Base-by-base conservation (phyloP, 2,797 vertebrate genomes). In the Melanotaenia trifasciata region DNA sequence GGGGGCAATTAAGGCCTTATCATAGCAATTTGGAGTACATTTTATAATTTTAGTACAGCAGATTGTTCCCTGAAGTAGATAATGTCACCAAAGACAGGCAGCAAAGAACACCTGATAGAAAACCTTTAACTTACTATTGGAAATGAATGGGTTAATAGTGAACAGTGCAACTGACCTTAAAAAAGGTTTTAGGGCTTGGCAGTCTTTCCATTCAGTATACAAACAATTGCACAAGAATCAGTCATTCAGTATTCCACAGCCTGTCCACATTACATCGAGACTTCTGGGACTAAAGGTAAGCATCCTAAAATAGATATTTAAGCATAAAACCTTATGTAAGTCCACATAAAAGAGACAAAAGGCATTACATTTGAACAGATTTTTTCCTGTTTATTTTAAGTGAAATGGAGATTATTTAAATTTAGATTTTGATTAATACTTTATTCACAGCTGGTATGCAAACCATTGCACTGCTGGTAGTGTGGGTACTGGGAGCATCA, bases 61-160 rank as follows among this genome's bases (percentile, higher is more conserved):
- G n/a, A 54, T 3, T 54, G 24, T 54, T 1, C 11, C 12, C 22
- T 16, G 4, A 28, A 54, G 24, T 26, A 26, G 1, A 1, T 26
- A 26, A 26, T 54, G 24, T 28, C 14, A 20, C 4, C 47, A 26
- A 2, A 43, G 24, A 58, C 1, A 45, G 5, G 43, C 16, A 18
- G 16, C 43, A 45, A 45, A 18, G 16, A 20, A 18, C 16, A 45
- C 5, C 43, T 20, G 40, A 43, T 43, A 13, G 40, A 43, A 43
- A 43, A 43, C 40, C 4, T 45, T 18, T 1, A 45, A 45, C 16
- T 45, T 18, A 18, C 43, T 4, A 33, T 40, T 66, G 87, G 90
- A 65, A 64, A 85, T 76, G 76, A 92, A 95, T 79, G 92, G 91
- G 95, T 96, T 95, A 95, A 95, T 67, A 70, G 53, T 83, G 67